Evolutionary conservation across 2,888 invertebrate genomes (phyloP).

Genomic region (Noctua janthe): DNA sequence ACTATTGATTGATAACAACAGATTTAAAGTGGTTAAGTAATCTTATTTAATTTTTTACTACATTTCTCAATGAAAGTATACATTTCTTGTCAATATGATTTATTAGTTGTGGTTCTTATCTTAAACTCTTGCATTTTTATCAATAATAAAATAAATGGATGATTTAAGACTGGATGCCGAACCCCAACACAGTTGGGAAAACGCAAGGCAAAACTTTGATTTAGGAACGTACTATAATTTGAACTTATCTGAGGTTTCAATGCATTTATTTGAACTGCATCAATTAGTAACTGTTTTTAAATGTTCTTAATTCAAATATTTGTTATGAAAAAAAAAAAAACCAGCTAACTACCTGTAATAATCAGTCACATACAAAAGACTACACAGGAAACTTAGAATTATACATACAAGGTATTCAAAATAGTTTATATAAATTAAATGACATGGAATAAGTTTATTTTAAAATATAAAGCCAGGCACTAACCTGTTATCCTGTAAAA

Average conservation of each 20-base stretch:
- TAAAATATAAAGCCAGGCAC: not conserved
- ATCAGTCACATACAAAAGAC: not conserved
- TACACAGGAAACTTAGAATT: not conserved
- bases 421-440: not conserved
- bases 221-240: not conserved
- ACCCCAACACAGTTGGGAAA: not conserved
- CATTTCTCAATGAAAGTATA: not conserved
- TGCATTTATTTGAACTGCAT: not conserved
- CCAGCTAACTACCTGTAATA: not conserved
- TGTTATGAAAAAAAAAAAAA: not conserved
- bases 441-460: too few species aligned
- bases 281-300: not conserved
- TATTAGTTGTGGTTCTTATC: not conserved
- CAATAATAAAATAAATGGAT: not conserved
- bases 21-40: constrained; percentile 12
- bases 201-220: not conserved
- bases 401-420: not conserved
- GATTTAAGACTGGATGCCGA: not conserved
- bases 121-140: not conserved
- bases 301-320: not conserved
- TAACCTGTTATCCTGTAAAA: not conserved
- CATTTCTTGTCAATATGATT: not conserved
- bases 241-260: not conserved
- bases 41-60: constrained; percentile 18
- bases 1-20: constrained; percentile 42